phyloP scores from a whole-genome alignment of 2,113 vertebrate species.

The Zapus hudsonius region DNA sequence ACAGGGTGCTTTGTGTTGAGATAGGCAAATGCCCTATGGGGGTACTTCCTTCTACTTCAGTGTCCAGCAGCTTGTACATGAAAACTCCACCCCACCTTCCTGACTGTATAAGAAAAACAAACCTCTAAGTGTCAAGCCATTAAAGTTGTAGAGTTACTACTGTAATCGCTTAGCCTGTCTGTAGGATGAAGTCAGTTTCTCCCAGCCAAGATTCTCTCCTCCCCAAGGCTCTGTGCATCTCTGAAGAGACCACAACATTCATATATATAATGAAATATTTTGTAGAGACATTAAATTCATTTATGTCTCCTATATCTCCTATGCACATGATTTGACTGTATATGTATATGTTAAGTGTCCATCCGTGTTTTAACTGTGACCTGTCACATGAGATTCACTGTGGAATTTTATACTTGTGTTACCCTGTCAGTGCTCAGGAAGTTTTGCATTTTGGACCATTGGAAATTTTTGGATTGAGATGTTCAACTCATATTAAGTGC shows the following conservation, averaged over 20 bases:
- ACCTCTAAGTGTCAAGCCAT: not conserved
- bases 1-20: not conserved
- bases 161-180: not conserved
- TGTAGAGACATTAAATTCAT: not conserved
- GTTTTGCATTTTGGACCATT: not conserved
- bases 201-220: not conserved
- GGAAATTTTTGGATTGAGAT: not conserved
- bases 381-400: not conserved
- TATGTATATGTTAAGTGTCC: not conserved
- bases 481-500: not conserved
- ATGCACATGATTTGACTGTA: not conserved
- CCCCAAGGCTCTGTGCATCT: not conserved
- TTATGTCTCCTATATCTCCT: not conserved
- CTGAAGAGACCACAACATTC: not conserved
- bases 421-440: not conserved
- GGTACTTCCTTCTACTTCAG: not conserved
- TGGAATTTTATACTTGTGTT: not conserved
- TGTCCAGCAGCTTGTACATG: not conserved
- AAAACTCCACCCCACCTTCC: not conserved
- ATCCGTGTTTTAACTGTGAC: not conserved
- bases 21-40: not conserved
- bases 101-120: not conserved
- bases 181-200: not conserved
- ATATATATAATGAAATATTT: not conserved
- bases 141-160: not conserved